Conservation (phyloP, 1,140 invertebrate species). For the Plectus sambesii region DNA sequence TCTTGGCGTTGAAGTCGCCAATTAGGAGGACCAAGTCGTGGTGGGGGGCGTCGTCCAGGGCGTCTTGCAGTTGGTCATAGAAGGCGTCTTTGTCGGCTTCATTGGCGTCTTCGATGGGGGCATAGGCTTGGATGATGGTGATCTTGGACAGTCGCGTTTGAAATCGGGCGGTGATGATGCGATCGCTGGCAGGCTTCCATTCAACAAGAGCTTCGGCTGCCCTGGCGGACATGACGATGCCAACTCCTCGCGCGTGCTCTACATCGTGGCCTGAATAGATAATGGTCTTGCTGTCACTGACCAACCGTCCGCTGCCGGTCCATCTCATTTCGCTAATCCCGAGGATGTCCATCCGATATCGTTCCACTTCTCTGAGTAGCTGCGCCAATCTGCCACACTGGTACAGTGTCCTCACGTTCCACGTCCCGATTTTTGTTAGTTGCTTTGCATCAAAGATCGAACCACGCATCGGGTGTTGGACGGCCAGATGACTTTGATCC, state of each 20-base stretch:
- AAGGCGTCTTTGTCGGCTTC: too few relatives aligned
- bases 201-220: background rate
- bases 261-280: background rate
- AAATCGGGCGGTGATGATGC: background rate
- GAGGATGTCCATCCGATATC: slow-evolving; percentile 1
- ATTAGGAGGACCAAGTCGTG: background rate
- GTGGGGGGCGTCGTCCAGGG: background rate
- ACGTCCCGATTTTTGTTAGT: background rate
- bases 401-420: background rate
- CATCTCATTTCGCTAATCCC: too few relatives aligned
- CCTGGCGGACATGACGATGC: background rate
- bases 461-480: background rate
- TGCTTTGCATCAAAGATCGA: background rate
- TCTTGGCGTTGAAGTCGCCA: background rate
- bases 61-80: too few relatives aligned
- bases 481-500: background rate
- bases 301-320: background rate
- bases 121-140: background rate
- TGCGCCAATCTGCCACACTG: background rate
- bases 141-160: background rate
- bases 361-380: background rate
- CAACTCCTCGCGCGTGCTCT: background rate
- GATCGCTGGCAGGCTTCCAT: slow-evolving; percentile 1
- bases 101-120: too few relatives aligned
- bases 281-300: background rate